Base-by-base conservation (phyloP, 2,888 invertebrate species). In the Dicyrtomina minuta region DNA sequence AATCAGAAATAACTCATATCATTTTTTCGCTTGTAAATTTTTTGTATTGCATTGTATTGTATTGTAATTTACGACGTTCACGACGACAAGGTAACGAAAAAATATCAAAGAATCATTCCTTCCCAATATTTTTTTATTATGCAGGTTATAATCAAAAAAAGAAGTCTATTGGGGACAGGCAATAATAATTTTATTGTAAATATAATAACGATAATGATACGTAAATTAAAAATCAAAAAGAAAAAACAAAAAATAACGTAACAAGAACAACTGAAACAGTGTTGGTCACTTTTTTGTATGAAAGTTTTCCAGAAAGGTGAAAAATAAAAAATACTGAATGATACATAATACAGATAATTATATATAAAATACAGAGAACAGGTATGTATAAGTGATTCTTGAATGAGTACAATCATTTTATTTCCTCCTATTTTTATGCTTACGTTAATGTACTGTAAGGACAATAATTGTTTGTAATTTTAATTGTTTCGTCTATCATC, bases 81-180 rank as follows among this genome's bases (percentile, higher is more conserved):
- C 33, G 33, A 33, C 33, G 33, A 33, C 33, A 8, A 33, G 33
- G 3, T 33, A 5, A 33, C 3, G 33, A 33, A 8, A 33, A 33
- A 33, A 33, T 33, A 26, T 12, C n/a, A n/a, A 41, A 58, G 20
- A 58, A 58, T 53, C 22, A 53, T 39, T 58, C 41, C 58, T 33
- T 58, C 58, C 58, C 58, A 58, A 58, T 58, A 58, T 58, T 58
- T 33, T 33, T 58, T 58, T 58, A 58, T 58, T 58, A 58, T 41
- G 58, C 58, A 58, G 58, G 58, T 27, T 58, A 17, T 58, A 58
- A 58, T 58, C 41, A 39, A 58, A 33, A 33, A 33, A 33, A 33
- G 4, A 33, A 33, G 33, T 58, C 24, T 58, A 58, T 58, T 58
- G 58, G 58, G 58, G 58, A 33, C 33, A 33, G 33, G 58, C 58